These are phyloP conservation scores for Psylliodes chrysocephalus DNA, from an alignment of 2,888 invertebrate species.

Conservation along the genomic window DNA sequence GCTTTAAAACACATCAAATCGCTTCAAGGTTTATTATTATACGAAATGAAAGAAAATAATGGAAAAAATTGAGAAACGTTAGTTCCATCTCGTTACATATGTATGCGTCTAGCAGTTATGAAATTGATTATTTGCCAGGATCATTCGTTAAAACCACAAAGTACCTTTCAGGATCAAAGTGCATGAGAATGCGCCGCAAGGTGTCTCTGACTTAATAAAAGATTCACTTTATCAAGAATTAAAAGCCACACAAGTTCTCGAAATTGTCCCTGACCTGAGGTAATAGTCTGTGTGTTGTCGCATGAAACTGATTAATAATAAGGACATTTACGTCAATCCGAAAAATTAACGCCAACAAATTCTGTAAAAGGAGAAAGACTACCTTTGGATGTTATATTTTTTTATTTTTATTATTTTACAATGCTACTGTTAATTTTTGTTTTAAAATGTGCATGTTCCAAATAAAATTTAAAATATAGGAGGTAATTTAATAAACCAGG, in stretches of 20 bases:
- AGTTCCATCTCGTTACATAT: background rate
- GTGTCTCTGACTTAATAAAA: constrained; percentile 34
- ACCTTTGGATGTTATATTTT: no score
- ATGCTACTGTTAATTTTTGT: no score
- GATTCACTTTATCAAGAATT: constrained; percentile 38
- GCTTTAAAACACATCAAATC: no score
- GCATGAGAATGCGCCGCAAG: constrained; percentile 29
- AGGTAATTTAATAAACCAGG: no score
- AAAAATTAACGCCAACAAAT: no score
- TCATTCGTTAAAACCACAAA: background rate
- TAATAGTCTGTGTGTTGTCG: constrained; percentile 16
- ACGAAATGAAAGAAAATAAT: background rate
- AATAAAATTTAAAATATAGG: no score
- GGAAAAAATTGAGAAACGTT: background rate
- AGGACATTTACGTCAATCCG: no score
- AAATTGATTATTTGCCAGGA: background rate
- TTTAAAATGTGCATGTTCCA: no score
- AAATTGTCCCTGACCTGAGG: constrained; percentile 55
- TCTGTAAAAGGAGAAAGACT: no score
- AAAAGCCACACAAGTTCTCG: constrained; percentile 30
- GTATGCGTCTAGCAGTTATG: background rate
- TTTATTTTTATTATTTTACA: no score
- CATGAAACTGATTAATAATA: no score
- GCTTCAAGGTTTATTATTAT: no score
- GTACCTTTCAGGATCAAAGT: constrained; percentile 23